Conservation (phyloP, 2,888 invertebrate genomes). For the Caenorhabditis virilis region DNA sequence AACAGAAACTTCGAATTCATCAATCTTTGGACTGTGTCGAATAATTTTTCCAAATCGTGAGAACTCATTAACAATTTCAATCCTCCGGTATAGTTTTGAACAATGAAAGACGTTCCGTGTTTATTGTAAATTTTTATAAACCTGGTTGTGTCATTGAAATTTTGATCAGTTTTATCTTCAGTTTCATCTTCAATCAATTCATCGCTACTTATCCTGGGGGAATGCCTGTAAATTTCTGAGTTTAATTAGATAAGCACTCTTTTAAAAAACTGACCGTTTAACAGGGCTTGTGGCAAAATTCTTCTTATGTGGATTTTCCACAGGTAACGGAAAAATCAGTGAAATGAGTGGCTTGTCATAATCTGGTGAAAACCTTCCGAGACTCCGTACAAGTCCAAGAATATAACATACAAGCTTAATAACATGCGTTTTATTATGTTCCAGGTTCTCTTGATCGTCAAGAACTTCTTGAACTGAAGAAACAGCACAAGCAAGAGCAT, state of each 20-base stretch:
- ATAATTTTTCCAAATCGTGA: constrained; percentile 38
- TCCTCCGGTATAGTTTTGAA: constrained; percentile 19
- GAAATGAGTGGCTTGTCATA: constrained; percentile 79
- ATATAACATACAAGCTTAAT: constrained; percentile 72
- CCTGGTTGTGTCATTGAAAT: constrained; percentile 6
- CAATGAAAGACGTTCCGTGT: constrained; percentile 22
- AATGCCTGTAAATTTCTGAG: neutral
- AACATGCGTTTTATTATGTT: constrained; percentile 45
- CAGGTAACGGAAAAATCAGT: constrained; percentile 37
- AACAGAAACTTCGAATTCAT: constrained; percentile 43
- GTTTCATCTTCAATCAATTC: constrained; percentile 15
- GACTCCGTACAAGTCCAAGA: constrained; percentile 85
- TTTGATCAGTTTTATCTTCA: constrained; percentile 1
- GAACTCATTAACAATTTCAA: constrained; percentile 20
- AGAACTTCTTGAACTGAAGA: constrained; percentile 32
- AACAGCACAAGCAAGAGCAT: constrained; percentile 45
- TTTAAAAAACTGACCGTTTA: neutral
- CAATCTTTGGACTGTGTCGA: constrained; percentile 50
- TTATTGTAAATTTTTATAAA: constrained; percentile 40
- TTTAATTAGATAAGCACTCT: neutral
- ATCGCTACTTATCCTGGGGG: constrained; percentile 21
- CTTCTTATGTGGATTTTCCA: too few relatives aligned
- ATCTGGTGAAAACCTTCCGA: constrained; percentile 81
- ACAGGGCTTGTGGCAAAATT: too few relatives aligned
- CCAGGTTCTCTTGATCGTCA: constrained; percentile 31